phyloP scores from a whole-genome alignment of 2,113 vertebrate genomes.

The Nesogale talazaci region DNA sequence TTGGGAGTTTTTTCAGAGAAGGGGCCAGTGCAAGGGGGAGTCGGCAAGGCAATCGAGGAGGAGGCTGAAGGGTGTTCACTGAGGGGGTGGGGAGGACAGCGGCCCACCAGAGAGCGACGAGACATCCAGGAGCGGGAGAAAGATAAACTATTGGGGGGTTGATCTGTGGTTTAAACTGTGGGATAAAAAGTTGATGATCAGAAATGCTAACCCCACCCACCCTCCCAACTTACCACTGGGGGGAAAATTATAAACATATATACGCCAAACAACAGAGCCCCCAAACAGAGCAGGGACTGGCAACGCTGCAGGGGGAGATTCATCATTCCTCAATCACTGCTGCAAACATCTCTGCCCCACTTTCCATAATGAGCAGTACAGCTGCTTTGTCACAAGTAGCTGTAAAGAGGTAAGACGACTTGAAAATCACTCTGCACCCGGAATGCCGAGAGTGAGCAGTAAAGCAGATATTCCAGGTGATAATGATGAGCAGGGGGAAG shows the following conservation, averaged over 20 bases:
- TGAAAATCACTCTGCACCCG: neutral
- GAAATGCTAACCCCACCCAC: no score
- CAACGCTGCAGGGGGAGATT: neutral
- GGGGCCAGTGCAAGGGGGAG: no score
- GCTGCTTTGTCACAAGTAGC: neutral
- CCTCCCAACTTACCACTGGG: no score
- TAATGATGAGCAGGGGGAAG: neutral
- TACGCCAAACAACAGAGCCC: neutral
- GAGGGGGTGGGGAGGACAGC: no score
- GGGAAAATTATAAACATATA: neutral
- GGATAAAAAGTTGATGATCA: no score
- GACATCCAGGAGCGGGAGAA: no score
- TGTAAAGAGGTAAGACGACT: neutral
- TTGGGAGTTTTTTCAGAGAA: no score
- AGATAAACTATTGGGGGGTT: no score
- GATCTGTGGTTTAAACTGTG: no score
- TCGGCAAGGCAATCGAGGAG: no score
- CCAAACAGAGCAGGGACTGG: neutral
- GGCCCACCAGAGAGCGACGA: no score
- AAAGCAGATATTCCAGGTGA: neutral
- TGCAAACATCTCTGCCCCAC: neutral
- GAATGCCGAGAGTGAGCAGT: neutral
- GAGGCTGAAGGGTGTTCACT: no score
- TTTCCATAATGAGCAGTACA: neutral
- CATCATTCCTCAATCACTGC: neutral